Percentiles rank a stretch among this genome's conserved stretches.
phyloP scores from a whole-genome alignment of 2,888 invertebrate genomes.

The Drosophila leonis region DNA sequence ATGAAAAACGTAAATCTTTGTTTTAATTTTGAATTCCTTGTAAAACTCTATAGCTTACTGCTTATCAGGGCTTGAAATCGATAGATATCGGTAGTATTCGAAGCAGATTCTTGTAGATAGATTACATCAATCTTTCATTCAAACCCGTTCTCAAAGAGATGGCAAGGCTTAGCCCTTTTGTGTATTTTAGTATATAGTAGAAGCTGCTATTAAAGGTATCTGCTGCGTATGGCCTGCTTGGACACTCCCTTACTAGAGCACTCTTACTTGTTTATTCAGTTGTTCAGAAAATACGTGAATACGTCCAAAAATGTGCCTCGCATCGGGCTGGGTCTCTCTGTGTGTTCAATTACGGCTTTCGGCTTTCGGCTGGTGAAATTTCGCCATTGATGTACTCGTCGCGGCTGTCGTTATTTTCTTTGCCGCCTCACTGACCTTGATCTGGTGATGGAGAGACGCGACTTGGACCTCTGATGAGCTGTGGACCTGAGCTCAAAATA shows the following conservation, averaged over 20 bases:
- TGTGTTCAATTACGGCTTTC: constrained; percentile 43
- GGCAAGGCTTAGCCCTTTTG: neutral
- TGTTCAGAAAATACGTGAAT: constrained; percentile 60
- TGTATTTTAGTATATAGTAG: neutral
- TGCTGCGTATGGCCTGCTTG: neutral
- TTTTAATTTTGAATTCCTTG: no score
- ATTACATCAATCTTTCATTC: neutral
- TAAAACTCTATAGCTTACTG: neutral
- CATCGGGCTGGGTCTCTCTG: constrained; percentile 13
- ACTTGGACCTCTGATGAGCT: constrained; percentile 27
- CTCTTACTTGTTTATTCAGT: neutral
- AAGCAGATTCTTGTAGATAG: neutral
- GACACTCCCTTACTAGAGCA: constrained; percentile 2
- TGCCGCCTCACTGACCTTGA: constrained; percentile 63
- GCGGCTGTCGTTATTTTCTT: constrained; percentile 38
- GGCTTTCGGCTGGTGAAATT: constrained; percentile 64
- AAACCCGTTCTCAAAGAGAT: no score
- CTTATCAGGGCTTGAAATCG: neutral
- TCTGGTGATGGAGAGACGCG: constrained; percentile 49
- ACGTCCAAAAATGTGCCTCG: constrained; percentile 23
- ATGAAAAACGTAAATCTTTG: no score
- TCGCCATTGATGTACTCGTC: constrained; percentile 45
- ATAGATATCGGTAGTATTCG: neutral
- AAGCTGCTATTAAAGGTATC: neutral
- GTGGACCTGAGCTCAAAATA: constrained; percentile 34